Evolutionary conservation across 2,797 vertebrate species (phyloP).

Genomic region (Enteromius unitaeniatus): DNA sequence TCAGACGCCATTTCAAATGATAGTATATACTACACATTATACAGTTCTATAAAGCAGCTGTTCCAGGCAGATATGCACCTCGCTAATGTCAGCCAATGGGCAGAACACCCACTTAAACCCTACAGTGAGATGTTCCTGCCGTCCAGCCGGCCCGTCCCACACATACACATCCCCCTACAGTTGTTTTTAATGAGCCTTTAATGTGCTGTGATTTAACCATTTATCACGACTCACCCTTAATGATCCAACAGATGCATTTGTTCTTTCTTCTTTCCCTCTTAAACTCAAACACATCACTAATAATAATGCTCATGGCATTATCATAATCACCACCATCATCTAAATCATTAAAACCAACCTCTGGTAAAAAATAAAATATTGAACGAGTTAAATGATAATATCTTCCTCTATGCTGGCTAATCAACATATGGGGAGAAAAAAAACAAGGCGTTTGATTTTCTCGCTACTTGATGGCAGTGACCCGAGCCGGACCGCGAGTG

Average conservation of each 20-base stretch:
- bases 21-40: not conserved
- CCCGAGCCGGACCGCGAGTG: conserved; percentile 13
- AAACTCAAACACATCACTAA: conserved; percentile 58
- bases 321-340: conserved; percentile 61
- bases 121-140: conserved; percentile 63
- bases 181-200: conserved; percentile 64
- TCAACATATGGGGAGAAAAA: conserved; percentile 25
- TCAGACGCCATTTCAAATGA: not conserved
- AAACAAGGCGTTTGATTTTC: conserved; percentile 41
- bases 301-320: conserved; percentile 62
- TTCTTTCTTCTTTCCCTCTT: conserved; percentile 48
- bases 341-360: conserved; percentile 51
- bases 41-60: too few relatives aligned
- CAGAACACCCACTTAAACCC: conserved; percentile 45
- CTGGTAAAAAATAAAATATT: conserved; percentile 50
- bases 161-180: conserved; percentile 52
- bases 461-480: conserved; percentile 15
- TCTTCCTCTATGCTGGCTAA: conserved; percentile 31
- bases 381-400: conserved; percentile 54
- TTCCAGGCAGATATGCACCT: not conserved
- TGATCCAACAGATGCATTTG: conserved; percentile 56
- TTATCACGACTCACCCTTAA: conserved; percentile 63
- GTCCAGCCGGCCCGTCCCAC: conserved; percentile 86
- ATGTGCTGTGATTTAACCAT: conserved; percentile 64
- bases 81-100: conserved; percentile 43